Evolutionary conservation across 1,140 invertebrate species (phyloP).

Genomic region (Diorhabda elongata): DNA sequence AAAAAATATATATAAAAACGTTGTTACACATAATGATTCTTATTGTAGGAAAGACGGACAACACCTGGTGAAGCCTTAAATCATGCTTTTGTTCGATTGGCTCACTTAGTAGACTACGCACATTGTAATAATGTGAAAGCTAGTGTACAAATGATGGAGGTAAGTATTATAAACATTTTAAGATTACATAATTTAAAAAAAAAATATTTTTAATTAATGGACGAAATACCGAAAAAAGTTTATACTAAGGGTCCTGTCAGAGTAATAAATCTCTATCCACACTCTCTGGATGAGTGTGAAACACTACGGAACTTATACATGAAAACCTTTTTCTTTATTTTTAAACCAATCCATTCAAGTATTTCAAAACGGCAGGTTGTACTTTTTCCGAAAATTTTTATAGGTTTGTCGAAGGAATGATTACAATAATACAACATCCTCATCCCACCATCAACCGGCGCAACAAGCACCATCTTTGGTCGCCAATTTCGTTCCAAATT

Average conservation of each 20-base stretch:
- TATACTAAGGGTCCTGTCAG: not conserved
- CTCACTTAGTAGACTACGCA: slow-evolving; percentile 92
- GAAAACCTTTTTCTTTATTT: no score
- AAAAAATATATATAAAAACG: no score
- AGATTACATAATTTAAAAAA: not conserved
- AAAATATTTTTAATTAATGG: no score
- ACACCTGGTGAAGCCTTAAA: slow-evolving; percentile 93
- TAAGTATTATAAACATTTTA: slow-evolving; percentile 8
- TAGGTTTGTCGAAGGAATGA: slow-evolving; percentile 65
- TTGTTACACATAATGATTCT: not conserved
- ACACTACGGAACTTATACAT: no score
- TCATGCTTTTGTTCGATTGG: slow-evolving; percentile 89
- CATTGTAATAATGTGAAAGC: slow-evolving; percentile 95
- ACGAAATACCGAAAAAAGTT: not conserved
- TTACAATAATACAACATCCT: slow-evolving; percentile 55
- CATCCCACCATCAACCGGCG: slow-evolving; percentile 55
- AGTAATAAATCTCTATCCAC: no score
- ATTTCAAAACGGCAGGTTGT: no score
- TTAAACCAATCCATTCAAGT: no score
- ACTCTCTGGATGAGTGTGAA: no score
- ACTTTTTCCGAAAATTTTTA: not conserved
- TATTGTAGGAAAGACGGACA: slow-evolving; percentile 77
- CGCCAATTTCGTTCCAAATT: slow-evolving; percentile 68
- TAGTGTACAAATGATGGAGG: slow-evolving; percentile 94
- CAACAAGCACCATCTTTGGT: slow-evolving; percentile 62